Evolutionary conservation across 2,888 invertebrate species (phyloP).

Genomic region (Phaonia tiefii): DNA sequence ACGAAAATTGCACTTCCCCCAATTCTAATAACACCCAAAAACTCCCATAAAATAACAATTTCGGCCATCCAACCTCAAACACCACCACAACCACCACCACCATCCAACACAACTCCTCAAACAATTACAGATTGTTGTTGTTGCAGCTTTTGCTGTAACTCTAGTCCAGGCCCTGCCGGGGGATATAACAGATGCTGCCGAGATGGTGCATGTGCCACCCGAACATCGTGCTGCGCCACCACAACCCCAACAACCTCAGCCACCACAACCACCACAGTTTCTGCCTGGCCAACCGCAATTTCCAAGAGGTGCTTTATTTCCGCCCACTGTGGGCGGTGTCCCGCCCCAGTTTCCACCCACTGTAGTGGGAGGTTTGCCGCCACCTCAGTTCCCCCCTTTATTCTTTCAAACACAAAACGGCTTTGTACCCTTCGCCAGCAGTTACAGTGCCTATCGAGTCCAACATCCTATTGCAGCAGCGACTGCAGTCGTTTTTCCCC

Average conservation of each 20-base stretch:
- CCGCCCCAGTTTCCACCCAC: conserved; percentile 47
- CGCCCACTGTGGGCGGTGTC: conserved; percentile 65
- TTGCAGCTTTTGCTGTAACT: conserved; percentile 47
- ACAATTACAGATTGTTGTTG: conserved; percentile 70
- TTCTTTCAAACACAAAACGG: conserved; percentile 79
- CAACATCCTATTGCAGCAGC: conserved; percentile 69
- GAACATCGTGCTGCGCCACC: conserved; percentile 69
- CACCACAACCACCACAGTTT: conserved; percentile 13
- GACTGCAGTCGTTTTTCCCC: conserved; percentile 66
- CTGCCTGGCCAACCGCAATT: conserved; percentile 56
- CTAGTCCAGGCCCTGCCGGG: conserved; percentile 61
- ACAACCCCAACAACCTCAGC: conserved; percentile 54
- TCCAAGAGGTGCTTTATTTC: conserved; percentile 55
- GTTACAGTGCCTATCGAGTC: conserved; percentile 68
- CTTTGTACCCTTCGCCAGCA: conserved; percentile 79
- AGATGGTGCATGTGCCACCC: conserved; percentile 71
- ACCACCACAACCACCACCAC: neutral
- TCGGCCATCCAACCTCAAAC: conserved; percentile 49
- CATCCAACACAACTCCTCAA: conserved; percentile 2
- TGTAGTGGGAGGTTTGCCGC: conserved; percentile 12
- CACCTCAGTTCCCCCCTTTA: conserved; percentile 67
- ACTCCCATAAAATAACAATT: conserved; percentile 54
- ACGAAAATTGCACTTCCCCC: conserved; percentile 52
- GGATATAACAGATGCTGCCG: conserved; percentile 71
- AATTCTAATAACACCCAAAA: conserved; percentile 52